A percentile compares a stretch with the other conserved stretches of the same genome.
phyloP scores from a whole-genome alignment of 2,888 invertebrate genomes.

The Nebria salina region DNA sequence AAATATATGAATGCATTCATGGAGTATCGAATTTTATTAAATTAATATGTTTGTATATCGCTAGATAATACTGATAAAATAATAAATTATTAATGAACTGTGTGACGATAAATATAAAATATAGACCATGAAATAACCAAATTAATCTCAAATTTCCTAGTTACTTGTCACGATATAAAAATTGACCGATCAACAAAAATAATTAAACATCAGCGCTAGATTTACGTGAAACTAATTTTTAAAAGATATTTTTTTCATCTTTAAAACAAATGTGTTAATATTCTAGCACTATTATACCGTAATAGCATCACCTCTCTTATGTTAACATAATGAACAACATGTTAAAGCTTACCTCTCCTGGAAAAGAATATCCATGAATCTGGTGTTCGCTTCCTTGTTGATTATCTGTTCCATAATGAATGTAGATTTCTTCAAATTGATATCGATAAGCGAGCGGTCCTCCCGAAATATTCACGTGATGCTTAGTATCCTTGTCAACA shows the following conservation, averaged over 20 bases:
- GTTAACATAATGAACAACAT: no score
- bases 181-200: no score
- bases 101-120: not conserved
- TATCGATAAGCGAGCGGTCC: slow-evolving; percentile 96
- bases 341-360: slow-evolving; percentile 85
- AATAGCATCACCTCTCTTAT: no score
- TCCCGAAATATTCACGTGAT: slow-evolving; percentile 93
- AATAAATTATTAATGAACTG: not conserved
- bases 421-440: slow-evolving; percentile 94
- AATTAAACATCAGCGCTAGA: no score
- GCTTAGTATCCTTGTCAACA: slow-evolving; percentile 88
- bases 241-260: no score
- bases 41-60: not conserved
- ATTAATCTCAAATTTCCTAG: no score
- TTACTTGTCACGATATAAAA: no score
- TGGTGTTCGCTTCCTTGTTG: slow-evolving; percentile 95
- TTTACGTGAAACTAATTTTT: no score
- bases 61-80: not conserved
- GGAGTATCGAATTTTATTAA: not conserved
- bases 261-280: no score
- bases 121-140: not conserved
- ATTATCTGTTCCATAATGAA: slow-evolving; percentile 92
- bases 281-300: no score
- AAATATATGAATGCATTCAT: not conserved
- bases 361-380: slow-evolving; percentile 94